A percentile compares a stretch with the other conserved stretches of the same genome.
Conservation (phyloP, 2,113 vertebrate genomes). For the Pomatorhinus ruficollis region DNA sequence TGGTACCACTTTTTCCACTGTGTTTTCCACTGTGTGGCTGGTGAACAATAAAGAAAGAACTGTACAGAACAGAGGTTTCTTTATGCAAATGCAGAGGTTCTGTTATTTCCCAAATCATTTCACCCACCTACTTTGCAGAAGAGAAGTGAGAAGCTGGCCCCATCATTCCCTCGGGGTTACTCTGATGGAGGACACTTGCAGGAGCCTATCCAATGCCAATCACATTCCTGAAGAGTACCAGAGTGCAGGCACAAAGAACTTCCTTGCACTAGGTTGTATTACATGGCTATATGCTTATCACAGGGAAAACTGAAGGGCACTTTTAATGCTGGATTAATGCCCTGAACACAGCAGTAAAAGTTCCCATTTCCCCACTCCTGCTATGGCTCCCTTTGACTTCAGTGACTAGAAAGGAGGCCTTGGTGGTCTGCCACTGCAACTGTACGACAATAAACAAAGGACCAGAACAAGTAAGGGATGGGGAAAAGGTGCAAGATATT, state of each 20-base stretch:
- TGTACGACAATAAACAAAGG: background rate
- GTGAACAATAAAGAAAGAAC: background rate
- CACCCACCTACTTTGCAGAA: background rate
- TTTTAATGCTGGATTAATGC: background rate
- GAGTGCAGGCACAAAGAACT: background rate
- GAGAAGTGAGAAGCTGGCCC: background rate
- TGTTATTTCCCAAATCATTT: background rate
- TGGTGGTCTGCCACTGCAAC: background rate
- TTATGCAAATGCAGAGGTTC: background rate
- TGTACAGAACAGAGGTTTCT: background rate
- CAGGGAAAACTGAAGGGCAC: background rate
- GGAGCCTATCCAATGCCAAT: background rate
- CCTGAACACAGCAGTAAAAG: background rate
- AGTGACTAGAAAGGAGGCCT: background rate
- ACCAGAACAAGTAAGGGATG: background rate
- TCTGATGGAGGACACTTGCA: background rate
- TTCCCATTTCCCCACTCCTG: background rate
- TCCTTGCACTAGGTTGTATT: background rate
- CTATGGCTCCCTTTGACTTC: background rate
- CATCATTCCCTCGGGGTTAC: background rate
- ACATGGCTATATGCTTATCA: background rate
- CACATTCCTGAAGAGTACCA: background rate
- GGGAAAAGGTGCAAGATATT: background rate
- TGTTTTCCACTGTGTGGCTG: background rate
- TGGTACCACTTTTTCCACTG: background rate